Evolutionary conservation across 2,113 vertebrate species (phyloP), one percentile per base, ranked within the genome.

Genomic region (Lota lota): DNA sequence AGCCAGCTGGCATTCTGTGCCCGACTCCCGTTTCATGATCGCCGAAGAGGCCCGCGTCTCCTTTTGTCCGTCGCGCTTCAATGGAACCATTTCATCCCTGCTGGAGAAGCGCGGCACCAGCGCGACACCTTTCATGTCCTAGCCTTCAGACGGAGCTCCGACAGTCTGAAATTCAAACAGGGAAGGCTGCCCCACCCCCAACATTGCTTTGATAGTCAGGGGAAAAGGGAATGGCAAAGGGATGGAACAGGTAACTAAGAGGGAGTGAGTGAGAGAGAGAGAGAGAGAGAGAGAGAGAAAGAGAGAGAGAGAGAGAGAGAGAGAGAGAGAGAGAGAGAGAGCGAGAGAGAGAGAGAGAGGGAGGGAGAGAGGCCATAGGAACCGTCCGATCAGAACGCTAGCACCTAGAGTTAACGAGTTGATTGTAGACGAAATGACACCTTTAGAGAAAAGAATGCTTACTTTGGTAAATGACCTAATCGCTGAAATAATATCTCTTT

Each of bases 111-210:
- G 62, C 47, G 64, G 69, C 71, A 64, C 14, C n/a, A 58, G 59
- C 60, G 57, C 65, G 60, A 67, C 69, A 63, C 79, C 88, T 88
- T 90, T 90, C 84, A 88, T 89, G 87, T 89, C 20, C 79, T 79
- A 57, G 86, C 79, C 81, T 87, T 86, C 90, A 83, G 79, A 82
- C 3, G 73, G 66, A 80, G 63, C 65, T 81, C 18, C 5, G 65
- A 58, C 53, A 54, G 69, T 81, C 76, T 88, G 85, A 86, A 87
- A 89, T 90, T 90, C 81, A 88, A 89, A 90, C 85, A 66, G 70
- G 67, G 67, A 78, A 61, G 72, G 56, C 79, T 6, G 64, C 8
- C 40, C 40, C 40, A 11, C 40, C 40, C 40, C 40, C 10, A 14
- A 1, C 10, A 2, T 1, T 8, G 10, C 40, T 47, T 47, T 47